Conservation (phyloP, 2,888 invertebrate genomes). For the Melanostoma scalare region DNA sequence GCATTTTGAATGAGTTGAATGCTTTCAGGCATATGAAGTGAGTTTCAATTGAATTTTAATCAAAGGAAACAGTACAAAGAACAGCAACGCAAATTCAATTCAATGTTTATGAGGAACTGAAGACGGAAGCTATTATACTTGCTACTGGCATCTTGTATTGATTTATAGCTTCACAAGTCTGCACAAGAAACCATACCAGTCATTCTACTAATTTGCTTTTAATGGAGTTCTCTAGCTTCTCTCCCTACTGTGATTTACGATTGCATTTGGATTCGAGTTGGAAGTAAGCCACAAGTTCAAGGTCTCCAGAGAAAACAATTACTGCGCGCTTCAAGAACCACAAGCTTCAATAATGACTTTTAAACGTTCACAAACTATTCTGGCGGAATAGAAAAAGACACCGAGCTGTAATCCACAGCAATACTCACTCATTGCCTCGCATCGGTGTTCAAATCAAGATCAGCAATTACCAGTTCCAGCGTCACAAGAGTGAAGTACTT, state of each 20-base stretch:
- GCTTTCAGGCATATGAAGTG: slow-evolving; percentile 23
- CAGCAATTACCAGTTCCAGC: slow-evolving; percentile 16
- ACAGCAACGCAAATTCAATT: slow-evolving; percentile 34
- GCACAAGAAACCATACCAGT: slow-evolving; percentile 13
- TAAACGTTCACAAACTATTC: slow-evolving; percentile 6
- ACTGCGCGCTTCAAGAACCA: slow-evolving; percentile 31
- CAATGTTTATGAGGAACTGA: slow-evolving; percentile 32
- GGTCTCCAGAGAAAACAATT: slow-evolving; percentile 53
- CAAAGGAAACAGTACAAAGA: slow-evolving; percentile 1
- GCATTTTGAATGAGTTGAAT: slow-evolving; percentile 7
- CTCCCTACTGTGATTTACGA: slow-evolving; percentile 43
- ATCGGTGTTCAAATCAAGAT: slow-evolving; percentile 14
- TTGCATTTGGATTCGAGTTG: slow-evolving; percentile 5
- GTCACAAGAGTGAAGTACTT: slow-evolving; percentile 1
- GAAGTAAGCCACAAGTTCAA: slow-evolving; percentile 32
- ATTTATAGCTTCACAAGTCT: slow-evolving; percentile 41
- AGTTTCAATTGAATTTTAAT: slow-evolving; percentile 6
- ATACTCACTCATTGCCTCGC: not conserved
- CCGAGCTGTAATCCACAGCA: no score
- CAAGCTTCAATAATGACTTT: slow-evolving; percentile 16
- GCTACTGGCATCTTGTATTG: slow-evolving; percentile 59
- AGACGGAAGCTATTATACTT: slow-evolving; percentile 34
- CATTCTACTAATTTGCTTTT: slow-evolving; percentile 23
- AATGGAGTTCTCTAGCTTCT: slow-evolving; percentile 40
- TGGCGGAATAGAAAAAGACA: not conserved